Evolutionary conservation across 2,888 invertebrate genomes (phyloP).

Genomic region (Drosophila ustulata): DNA sequence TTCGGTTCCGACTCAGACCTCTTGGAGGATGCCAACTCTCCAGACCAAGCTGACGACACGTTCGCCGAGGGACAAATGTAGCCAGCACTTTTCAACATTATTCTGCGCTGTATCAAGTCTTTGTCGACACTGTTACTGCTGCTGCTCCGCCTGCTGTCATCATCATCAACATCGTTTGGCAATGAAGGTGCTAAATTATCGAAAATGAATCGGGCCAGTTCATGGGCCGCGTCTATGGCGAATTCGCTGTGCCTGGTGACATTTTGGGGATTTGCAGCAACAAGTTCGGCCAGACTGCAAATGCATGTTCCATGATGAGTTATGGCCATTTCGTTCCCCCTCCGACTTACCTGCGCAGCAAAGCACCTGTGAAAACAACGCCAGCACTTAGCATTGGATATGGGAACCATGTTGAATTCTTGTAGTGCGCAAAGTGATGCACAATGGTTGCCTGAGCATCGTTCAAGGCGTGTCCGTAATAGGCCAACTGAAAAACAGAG

Average conservation of each 20-base stretch:
- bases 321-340: constrained; percentile 28
- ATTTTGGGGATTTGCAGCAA: constrained; percentile 58
- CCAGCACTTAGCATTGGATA: constrained; percentile 94
- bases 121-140: constrained; percentile 18
- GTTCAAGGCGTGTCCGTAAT: constrained; percentile 89
- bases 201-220: constrained; percentile 89
- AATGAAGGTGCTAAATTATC: constrained; percentile 78
- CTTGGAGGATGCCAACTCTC: constrained; percentile 32
- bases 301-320: constrained; percentile 55
- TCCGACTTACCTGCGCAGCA: constrained; percentile 89
- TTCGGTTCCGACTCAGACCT: constrained; percentile 5
- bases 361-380: constrained; percentile 89
- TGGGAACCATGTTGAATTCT: constrained; percentile 90
- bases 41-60: constrained; percentile 42
- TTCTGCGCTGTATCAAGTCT: constrained; percentile 70
- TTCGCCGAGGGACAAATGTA: constrained; percentile 79
- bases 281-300: constrained; percentile 67
- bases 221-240: constrained; percentile 91
- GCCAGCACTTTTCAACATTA: constrained; percentile 81
- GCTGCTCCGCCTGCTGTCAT: constrained; percentile 6
- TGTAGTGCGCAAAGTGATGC: constrained; percentile 94
- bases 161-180: constrained; percentile 36
- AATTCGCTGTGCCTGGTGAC: constrained; percentile 86
- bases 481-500: constrained; percentile 51
- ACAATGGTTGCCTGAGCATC: constrained; percentile 95